Evolutionary conservation across 2,888 invertebrate species (phyloP), one percentile per base, ranked within the genome.

Genomic region (Perizoma flavofasciatum): DNA sequence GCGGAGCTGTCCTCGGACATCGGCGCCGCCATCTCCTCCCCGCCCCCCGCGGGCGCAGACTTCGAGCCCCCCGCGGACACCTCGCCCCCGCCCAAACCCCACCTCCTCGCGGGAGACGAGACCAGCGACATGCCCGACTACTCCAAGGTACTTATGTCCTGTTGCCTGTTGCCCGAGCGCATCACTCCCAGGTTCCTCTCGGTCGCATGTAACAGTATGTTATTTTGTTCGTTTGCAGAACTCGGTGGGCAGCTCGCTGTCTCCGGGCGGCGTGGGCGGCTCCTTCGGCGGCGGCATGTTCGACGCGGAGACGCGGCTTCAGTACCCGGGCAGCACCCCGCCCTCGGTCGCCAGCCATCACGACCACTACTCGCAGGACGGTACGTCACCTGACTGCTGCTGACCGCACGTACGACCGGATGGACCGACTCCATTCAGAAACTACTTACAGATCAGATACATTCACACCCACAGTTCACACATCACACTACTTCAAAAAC

Each of bases 1-100:
- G 95, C 95, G 45, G 96, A 96, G 80, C 89, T 96, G 68, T 95
- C 95, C 61, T 94, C 95, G 58, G 96, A 96, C 80, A 96, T 96
- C 77, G 96, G 95, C 77, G 96, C 96, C 7, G 96, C 95, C 54
- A 96, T 96, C 74, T 95, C 96, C 61, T 95, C 95, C 47, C 95
- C 95, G 8, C 94, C 95, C 68, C 93, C 94, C 44, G 93, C 93
- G 52, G 95, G 96, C 56, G 69, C 95, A 53, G 96, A 96, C 84
- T 96, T 96, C 81, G 96, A 96, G 77, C 96, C 96, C 79, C 81
- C 75, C 52, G 77, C 80, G 65, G 80, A 76, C 37, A 7, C 37
- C 37, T 37, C 37, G 37, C 37, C 6, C 75, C 78, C 71, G 78
- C 75, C 74, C 71, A 80, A 22, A 22, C 22, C 22, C 22, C 22